These are phyloP conservation scores for Ceratosolen fusciceps DNA, from an alignment of 1,140 invertebrate genomes.

Conservation along the genomic window DNA sequence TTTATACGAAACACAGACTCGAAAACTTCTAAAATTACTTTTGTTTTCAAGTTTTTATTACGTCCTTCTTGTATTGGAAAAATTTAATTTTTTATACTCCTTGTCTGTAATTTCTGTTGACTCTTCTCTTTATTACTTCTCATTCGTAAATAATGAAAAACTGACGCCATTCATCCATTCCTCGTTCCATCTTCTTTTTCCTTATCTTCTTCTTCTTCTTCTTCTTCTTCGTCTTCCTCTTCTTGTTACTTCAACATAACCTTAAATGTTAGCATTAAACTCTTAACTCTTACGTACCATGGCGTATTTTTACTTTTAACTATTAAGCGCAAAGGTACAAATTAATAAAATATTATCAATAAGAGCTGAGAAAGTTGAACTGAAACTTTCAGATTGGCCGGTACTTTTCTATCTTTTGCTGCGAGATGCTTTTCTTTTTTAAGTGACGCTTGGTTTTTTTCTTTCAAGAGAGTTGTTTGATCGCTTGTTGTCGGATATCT, in stretches of 20 bases:
- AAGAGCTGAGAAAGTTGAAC: slow-evolving; percentile 28
- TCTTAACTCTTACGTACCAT: too few species aligned
- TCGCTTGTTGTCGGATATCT: background rate
- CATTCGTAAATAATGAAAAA: too few species aligned
- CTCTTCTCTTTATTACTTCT: too few species aligned
- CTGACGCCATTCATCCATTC: too few species aligned
- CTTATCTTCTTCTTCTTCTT: too few species aligned
- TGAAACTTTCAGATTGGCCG: slow-evolving; percentile 11
- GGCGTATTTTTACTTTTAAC: background rate
- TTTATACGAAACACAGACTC: too few species aligned
- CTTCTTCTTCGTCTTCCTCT: too few species aligned
- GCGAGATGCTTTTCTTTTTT: slow-evolving; percentile 21
- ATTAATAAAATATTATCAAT: slow-evolving; percentile 22
- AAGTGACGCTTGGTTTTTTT: slow-evolving; percentile 1
- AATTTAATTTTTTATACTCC: slow-evolving; percentile 18
- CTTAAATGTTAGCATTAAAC: too few species aligned
- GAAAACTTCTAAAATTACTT: background rate
- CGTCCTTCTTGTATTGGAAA: background rate
- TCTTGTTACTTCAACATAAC: too few species aligned
- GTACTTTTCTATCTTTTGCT: background rate
- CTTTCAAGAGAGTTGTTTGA: background rate
- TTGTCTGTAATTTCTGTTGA: too few species aligned
- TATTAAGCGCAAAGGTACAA: background rate
- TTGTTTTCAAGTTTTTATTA: background rate
- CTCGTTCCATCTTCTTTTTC: too few species aligned